Evolutionary conservation across 2,113 vertebrate genomes (phyloP).

Genomic region (Micronycteris hirsuta): DNA sequence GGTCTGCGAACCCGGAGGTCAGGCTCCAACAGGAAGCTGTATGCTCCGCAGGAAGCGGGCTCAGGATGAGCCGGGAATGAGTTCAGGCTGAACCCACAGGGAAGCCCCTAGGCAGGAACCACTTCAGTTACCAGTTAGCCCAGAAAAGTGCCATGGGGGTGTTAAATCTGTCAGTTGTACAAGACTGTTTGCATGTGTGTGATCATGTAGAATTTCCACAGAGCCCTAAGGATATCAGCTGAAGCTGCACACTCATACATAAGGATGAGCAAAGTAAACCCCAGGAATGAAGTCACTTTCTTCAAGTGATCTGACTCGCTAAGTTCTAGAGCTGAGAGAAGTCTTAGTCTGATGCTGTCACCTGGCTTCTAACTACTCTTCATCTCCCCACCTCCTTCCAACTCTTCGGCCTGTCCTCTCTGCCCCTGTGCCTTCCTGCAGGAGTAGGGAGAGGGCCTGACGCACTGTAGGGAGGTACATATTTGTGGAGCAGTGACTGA

Average conservation of each 20-base stretch:
- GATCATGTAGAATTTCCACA: neutral
- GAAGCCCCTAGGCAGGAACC: neutral
- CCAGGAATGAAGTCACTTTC: neutral
- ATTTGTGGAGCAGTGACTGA: neutral
- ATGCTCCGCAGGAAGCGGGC: neutral
- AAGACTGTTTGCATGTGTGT: neutral
- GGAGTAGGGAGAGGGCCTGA: neutral
- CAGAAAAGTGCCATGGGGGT: neutral
- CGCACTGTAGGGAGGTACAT: rapidly evolving
- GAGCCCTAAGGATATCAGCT: neutral
- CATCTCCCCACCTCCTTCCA: neutral
- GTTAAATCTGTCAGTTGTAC: neutral
- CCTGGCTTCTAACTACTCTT: neutral
- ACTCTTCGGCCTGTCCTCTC: neutral
- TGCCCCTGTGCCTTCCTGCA: rapidly evolving
- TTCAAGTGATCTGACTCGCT: neutral
- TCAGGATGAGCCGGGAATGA: neutral
- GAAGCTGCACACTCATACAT: neutral
- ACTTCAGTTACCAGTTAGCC: neutral
- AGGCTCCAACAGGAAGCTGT: neutral
- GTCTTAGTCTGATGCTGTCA: neutral
- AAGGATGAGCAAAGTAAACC: neutral
- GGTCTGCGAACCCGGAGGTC: neutral
- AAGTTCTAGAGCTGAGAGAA: neutral
- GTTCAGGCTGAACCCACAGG: neutral